Evolutionary conservation across 2,888 invertebrate species (phyloP).

Genomic region (Cryptus armator): DNA sequence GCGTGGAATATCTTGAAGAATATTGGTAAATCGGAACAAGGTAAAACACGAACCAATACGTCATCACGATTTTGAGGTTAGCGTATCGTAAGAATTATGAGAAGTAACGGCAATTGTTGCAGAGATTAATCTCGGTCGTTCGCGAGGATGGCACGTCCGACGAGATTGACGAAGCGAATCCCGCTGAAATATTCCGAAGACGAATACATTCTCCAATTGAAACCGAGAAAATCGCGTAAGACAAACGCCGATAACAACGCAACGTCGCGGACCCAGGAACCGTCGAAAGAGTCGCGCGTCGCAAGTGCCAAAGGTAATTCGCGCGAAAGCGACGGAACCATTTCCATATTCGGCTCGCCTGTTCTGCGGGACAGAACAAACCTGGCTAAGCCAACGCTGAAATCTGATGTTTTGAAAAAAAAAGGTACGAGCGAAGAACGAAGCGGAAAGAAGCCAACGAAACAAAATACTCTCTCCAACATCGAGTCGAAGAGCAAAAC

Average conservation of each 20-base stretch:
- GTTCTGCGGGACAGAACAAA: conserved; percentile 73
- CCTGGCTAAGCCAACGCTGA: conserved; percentile 60
- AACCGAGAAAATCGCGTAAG: neutral
- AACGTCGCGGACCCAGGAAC: neutral
- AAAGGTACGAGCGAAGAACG: conserved; percentile 58
- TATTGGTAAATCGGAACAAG: neutral
- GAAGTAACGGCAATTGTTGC: conserved; percentile 18
- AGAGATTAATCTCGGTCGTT: conserved; percentile 5
- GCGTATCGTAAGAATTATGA: neutral
- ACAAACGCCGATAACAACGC: neutral
- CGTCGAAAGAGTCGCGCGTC: neutral
- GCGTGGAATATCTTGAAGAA: neutral
- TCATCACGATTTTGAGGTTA: conserved; percentile 53
- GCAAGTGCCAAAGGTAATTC: conserved; percentile 63
- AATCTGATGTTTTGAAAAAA: conserved; percentile 69
- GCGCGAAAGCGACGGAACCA: conserved; percentile 32
- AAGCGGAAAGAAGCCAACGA: conserved; percentile 17
- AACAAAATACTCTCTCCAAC: neutral
- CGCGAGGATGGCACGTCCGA: conserved; percentile 59
- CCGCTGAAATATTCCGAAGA: conserved; percentile 30
- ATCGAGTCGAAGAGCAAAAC: neutral
- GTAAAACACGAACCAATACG: neutral
- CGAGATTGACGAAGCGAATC: conserved; percentile 50
- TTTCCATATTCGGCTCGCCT: conserved; percentile 42
- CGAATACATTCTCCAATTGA: conserved; percentile 8